These are phyloP conservation scores for Micronycteris hirsuta DNA, from an alignment of 2,113 vertebrate genomes.

Conservation along the genomic window DNA sequence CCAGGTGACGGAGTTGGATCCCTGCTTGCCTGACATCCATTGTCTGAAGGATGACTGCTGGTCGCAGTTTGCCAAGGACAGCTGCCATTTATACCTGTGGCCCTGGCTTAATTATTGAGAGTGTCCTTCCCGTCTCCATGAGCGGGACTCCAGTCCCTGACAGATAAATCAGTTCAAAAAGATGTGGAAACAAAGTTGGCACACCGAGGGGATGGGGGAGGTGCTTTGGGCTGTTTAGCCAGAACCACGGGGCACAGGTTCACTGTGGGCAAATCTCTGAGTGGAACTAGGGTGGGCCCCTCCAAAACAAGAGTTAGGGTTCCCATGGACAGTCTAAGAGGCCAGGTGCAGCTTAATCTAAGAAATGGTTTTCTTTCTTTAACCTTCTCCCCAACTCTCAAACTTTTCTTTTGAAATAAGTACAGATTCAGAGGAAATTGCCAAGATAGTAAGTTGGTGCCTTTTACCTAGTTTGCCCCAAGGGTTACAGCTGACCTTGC, in stretches of 20 bases:
- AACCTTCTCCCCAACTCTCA: not conserved
- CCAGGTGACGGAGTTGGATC: not conserved
- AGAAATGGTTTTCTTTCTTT: not conserved
- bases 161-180: not conserved
- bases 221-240: not conserved
- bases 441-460: not conserved
- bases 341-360: not conserved
- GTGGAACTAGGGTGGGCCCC: not conserved
- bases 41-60: not conserved
- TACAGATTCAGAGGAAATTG: not conserved
- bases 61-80: not conserved
- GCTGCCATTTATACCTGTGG: not conserved
- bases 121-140: not conserved
- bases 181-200: not conserved
- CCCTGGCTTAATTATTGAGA: not conserved
- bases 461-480: not conserved
- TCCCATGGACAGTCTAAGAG: not conserved
- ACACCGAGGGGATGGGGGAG: not conserved
- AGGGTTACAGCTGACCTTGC: not conserved
- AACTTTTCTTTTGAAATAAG: not conserved
- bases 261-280: not conserved
- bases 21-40: not conserved
- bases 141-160: not conserved
- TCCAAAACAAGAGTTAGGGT: not conserved
- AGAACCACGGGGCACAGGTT: not conserved